Percentiles rank a stretch among this genome's conserved stretches.
Evolutionary conservation across 1,140 invertebrate genomes (phyloP).

Genomic region (Caenorhabditis remanei): DNA sequence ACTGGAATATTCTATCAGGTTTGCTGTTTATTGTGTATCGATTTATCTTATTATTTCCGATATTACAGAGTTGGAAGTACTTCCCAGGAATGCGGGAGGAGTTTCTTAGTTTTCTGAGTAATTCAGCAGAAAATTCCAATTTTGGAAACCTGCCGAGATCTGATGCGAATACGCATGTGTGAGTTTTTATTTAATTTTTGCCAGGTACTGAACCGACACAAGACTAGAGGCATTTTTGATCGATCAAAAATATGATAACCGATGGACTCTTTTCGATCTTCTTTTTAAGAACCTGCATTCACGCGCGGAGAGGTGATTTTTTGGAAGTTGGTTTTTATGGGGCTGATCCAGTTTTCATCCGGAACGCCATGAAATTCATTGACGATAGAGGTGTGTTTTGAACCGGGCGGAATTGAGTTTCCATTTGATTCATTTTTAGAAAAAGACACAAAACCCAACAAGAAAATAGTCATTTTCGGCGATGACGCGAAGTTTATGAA

Average conservation of each 20-base stretch:
- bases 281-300: conserved; percentile 2
- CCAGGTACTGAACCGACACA: not conserved
- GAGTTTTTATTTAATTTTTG: not conserved
- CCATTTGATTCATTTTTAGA: not conserved
- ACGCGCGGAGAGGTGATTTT: conserved; percentile 22
- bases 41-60: not conserved
- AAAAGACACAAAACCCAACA: too few species aligned
- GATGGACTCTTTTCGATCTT: not conserved
- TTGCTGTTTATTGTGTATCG: not conserved
- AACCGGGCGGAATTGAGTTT: not conserved
- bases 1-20: conserved; percentile 27
- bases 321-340: not conserved
- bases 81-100: not conserved
- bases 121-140: not conserved
- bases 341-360: not conserved
- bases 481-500: conserved; percentile 28
- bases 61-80: conserved; percentile 39
- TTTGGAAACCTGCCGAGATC: not conserved
- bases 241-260: too few species aligned
- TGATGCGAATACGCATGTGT: not conserved
- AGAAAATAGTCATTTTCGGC: not conserved
- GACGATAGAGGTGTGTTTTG: not conserved
- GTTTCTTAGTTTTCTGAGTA: not conserved
- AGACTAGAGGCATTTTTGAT: too few species aligned
- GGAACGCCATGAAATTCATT: not conserved